These are phyloP conservation scores for Lateolabrax maculatus DNA, from an alignment of 2,797 vertebrate genomes.

Conservation along the genomic window DNA sequence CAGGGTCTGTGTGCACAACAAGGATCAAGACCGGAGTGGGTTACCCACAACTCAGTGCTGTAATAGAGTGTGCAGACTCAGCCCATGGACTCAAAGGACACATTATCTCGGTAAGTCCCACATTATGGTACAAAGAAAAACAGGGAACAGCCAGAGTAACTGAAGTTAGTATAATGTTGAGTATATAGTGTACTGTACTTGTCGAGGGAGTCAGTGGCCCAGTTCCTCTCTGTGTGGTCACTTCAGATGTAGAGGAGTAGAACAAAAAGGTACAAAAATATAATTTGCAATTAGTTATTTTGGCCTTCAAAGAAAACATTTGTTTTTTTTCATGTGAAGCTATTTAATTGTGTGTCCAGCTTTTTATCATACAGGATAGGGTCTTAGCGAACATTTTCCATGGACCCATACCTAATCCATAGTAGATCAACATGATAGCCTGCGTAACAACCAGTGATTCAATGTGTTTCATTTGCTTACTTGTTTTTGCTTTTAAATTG, in stretches of 20 bases:
- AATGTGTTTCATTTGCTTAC: not conserved
- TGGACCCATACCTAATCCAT: not conserved
- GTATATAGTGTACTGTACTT: not conserved
- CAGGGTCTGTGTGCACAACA: slow-evolving; percentile 98
- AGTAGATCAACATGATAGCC: not conserved
- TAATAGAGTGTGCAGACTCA: slow-evolving; percentile 98
- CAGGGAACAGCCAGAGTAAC: too few species aligned
- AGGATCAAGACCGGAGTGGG: slow-evolving; percentile 98
- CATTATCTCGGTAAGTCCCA: slow-evolving; percentile 95
- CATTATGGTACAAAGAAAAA: not conserved
- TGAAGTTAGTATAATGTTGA: not conserved
- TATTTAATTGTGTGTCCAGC: not conserved
- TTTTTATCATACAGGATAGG: not conserved
- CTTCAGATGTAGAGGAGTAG: too few species aligned
- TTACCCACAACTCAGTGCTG: slow-evolving; percentile 98
- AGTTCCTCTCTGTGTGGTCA: not conserved
- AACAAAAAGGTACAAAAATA: not conserved
- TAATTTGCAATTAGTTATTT: not conserved
- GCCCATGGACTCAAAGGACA: slow-evolving; percentile 98
- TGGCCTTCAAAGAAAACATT: not conserved
- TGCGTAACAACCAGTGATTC: not conserved
- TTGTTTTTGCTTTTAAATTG: not conserved
- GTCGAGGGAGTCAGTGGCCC: not conserved
- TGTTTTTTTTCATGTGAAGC: not conserved
- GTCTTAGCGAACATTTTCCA: not conserved